Conservation (phyloP, 2,113 vertebrate species). For the Struthio camelus region DNA sequence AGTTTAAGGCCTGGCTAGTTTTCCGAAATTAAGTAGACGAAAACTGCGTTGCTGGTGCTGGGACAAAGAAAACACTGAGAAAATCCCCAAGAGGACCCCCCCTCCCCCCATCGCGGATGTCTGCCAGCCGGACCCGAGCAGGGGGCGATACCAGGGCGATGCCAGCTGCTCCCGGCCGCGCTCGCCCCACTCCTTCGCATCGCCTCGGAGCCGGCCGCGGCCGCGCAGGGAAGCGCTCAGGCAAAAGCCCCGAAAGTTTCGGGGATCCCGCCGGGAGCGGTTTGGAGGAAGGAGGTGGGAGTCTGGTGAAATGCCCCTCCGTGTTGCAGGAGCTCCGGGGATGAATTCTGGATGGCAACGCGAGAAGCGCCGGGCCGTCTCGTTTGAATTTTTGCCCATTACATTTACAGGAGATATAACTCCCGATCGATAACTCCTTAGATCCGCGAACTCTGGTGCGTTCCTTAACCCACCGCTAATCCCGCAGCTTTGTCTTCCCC, state of each 20-base stretch:
- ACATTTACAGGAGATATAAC: neutral
- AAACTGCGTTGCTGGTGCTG: neutral
- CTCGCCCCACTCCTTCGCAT: neutral
- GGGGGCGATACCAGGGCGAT: neutral
- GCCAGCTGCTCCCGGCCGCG: neutral
- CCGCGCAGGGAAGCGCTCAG: neutral
- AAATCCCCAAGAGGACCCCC: neutral
- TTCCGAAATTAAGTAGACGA: neutral
- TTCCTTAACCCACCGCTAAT: neutral
- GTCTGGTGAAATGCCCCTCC: neutral
- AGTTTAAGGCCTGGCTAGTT: neutral
- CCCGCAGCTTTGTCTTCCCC: neutral
- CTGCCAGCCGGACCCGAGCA: neutral
- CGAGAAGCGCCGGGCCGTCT: too few relatives aligned
- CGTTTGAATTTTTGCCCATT: neutral
- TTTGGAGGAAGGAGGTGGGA: neutral
- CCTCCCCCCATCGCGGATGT: fast-evolving
- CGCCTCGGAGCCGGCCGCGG: neutral
- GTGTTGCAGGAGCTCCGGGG: neutral
- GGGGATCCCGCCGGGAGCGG: neutral
- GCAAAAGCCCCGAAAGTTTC: neutral
- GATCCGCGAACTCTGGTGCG: too few relatives aligned
- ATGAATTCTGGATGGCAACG: neutral
- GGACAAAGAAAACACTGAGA: neutral
- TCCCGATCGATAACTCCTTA: fast-evolving